Base-by-base conservation (phyloP, 2,797 vertebrate genomes). In the Falco peregrinus region DNA sequence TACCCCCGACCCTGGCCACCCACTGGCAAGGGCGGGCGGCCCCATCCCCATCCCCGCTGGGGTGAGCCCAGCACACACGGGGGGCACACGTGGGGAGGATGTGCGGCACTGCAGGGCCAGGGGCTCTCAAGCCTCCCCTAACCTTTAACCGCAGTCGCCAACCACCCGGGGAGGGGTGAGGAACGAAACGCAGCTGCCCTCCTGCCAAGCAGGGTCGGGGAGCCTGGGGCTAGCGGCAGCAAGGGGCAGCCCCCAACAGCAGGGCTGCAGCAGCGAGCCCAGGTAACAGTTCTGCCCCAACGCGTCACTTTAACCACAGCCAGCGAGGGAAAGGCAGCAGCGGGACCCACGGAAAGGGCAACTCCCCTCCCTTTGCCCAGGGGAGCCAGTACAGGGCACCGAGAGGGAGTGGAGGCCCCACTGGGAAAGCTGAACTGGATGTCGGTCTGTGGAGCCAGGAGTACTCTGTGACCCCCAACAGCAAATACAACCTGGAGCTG, bases 191-290 rank as follows among this genome's bases (percentile, higher is more conserved):
- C 68, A 18, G 31, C 25, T 11, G 2, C 37, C 25, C 22, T 6
- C 22, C 70, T 2, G 4, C 24, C 4, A 3, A 3, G 10, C 25
- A 16, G 10, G 15, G 4, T 5, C 0, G 4, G 14, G 47, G 48
- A 18, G 28, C 45, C 45, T 6, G 45, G 45, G 45, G 18, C 45
- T 45, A 7, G 45, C 17, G 45, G 17, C 45, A 19, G 45, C 45
- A 45, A 7, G 7, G 45, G 45, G 45, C 18, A 45, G 45, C 45
- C 45, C 45, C 17, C 45, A 8, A 19, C 45, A 10, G 57, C 5
- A 26, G 59, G 37, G 75, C 47, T 21, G 35, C 5, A 4, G 56
- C n/a, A 11, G 56, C 1, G 11, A 24, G 57, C 57, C 2, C 4
- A n/a, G 64, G 1, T 5, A 20, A 21, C 17, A 0, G 11, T 22